A percentile compares a stretch with the other conserved stretches of the same genome.
Evolutionary conservation across 2,888 invertebrate genomes (phyloP).

Genomic region (Phymatocera aterrima): DNA sequence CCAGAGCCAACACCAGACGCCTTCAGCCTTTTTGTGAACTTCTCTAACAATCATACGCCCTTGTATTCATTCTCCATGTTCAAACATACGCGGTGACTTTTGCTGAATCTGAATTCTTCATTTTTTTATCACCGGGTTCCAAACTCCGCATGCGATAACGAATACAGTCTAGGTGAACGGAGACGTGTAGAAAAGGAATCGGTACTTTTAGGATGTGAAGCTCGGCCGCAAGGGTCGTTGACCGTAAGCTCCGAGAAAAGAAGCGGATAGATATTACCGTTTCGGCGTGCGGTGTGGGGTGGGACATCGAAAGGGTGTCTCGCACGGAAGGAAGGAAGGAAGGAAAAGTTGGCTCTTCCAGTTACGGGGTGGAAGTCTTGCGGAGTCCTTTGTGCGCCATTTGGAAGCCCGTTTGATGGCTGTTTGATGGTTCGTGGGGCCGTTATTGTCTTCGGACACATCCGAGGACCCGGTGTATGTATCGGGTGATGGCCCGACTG

Average conservation of each 20-base stretch:
- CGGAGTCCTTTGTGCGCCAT: conserved; percentile 68
- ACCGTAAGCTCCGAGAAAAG: conserved; percentile 55
- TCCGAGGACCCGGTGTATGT: conserved; percentile 52
- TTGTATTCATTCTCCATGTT: background rate
- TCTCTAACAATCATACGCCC: conserved; percentile 69
- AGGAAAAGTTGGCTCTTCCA: conserved; percentile 53
- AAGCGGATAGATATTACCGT: conserved; percentile 42
- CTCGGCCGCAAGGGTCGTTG: conserved; percentile 61
- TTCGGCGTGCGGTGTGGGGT: conserved; percentile 14
- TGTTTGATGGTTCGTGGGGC: conserved; percentile 71
- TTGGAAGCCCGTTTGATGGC: conserved; percentile 72
- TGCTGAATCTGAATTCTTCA: background rate
- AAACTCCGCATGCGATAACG: background rate
- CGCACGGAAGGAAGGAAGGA: conserved; percentile 54
- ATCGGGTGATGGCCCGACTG: conserved; percentile 49
- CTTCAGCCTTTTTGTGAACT: conserved; percentile 53
- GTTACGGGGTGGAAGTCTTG: conserved; percentile 60
- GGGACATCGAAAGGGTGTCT: conserved; percentile 35
- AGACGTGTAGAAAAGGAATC: conserved; percentile 27
- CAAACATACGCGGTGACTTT: background rate
- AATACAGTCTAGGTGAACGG: background rate
- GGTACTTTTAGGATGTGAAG: conserved; percentile 52
- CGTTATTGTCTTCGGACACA: conserved; percentile 70
- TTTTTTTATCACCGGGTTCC: background rate
- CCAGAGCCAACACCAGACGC: conserved; percentile 39